Evolutionary conservation across 2,113 vertebrate genomes (phyloP).

Genomic region (Heliornis fulica): DNA sequence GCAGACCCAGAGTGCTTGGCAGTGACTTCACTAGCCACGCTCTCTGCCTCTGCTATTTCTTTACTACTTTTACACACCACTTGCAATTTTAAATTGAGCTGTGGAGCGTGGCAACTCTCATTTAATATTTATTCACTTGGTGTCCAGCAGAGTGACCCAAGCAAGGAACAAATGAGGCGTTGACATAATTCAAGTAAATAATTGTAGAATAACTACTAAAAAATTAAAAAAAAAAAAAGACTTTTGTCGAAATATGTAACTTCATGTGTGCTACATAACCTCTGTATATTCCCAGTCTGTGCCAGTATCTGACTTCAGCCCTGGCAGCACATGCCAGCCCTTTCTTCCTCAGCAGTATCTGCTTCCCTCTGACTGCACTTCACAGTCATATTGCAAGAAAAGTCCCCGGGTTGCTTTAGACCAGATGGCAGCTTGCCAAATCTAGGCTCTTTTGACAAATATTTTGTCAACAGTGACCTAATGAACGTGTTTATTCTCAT

Average conservation of each 20-base stretch:
- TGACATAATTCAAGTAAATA: not conserved
- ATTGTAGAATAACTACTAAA: not conserved
- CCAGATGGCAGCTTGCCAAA: not conserved
- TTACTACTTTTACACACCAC: not conserved
- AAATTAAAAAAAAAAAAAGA: not conserved
- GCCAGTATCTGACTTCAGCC: not conserved
- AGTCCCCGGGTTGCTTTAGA: not conserved
- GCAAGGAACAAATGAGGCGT: not conserved
- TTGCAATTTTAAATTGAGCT: not conserved
- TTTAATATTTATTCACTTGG: not conserved
- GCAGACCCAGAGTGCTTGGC: not conserved
- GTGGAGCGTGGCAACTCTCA: not conserved
- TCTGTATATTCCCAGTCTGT: not conserved
- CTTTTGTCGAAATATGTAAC: not conserved
- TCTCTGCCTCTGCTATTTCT: not conserved
- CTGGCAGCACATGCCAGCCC: not conserved
- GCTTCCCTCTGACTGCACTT: not conserved
- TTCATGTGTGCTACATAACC: not conserved
- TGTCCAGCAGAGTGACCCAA: not conserved
- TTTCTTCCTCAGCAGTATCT: not conserved
- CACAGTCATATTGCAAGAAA: not conserved
- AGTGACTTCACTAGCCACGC: not conserved
- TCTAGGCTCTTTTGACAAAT: not conserved
- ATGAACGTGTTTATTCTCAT: not conserved
- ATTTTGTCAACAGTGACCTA: not conserved